Evolutionary conservation across 2,797 vertebrate genomes (phyloP).

Genomic region (Gallinago nigripennis): DNA sequence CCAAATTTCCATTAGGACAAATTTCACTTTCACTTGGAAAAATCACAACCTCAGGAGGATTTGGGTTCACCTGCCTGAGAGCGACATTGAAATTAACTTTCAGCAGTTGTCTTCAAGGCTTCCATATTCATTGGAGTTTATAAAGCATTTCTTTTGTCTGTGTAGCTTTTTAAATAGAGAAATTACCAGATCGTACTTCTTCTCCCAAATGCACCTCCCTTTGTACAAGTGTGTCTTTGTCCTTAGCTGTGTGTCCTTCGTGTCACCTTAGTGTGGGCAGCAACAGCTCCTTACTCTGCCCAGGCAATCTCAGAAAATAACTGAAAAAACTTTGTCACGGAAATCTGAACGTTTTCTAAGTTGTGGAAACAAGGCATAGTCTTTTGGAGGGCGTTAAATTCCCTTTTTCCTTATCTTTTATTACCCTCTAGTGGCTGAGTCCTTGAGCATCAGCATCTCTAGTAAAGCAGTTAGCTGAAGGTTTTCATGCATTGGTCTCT

Average conservation of each 20-base stretch:
- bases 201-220: not conserved
- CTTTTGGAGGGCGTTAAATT: not conserved
- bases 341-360: not conserved
- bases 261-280: not conserved
- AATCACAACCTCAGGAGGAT: not conserved
- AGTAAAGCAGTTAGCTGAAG: not conserved
- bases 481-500: not conserved
- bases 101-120: not conserved
- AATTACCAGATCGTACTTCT: not conserved
- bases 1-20: not conserved
- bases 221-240: not conserved
- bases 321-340: not conserved
- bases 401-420: constrained; percentile 45
- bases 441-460: not conserved
- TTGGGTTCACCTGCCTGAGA: not conserved
- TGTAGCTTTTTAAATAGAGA: not conserved
- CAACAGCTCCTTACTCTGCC: not conserved
- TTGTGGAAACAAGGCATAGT: not conserved
- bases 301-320: not conserved
- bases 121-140: not conserved
- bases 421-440: constrained; percentile 73
- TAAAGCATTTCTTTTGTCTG: not conserved
- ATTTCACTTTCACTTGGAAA: not conserved
- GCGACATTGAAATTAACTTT: not conserved
- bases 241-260: not conserved